These are phyloP conservation scores for Drosophila pandora DNA, from an alignment of 1,140 invertebrate genomes.

Conservation along the genomic window DNA sequence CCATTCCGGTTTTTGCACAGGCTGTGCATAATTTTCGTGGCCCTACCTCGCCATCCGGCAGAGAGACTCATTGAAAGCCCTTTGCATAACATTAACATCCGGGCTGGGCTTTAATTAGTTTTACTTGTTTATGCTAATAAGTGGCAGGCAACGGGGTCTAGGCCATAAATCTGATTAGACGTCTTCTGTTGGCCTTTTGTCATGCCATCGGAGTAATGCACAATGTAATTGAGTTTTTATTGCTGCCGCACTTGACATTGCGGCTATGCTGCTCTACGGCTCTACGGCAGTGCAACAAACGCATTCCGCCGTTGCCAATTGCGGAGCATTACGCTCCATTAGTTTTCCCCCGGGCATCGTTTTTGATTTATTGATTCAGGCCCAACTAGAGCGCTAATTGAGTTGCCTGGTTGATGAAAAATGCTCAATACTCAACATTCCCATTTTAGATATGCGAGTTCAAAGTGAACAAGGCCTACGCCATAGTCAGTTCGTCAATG, in stretches of 20 bases:
- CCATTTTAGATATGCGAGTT: constrained; percentile 88
- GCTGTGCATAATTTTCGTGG: constrained; percentile 54
- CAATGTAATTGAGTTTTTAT: constrained; percentile 71
- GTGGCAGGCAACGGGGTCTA: constrained; percentile 22
- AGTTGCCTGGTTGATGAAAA: constrained; percentile 13
- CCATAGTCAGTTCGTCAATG: constrained; percentile 95
- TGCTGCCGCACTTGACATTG: constrained; percentile 48
- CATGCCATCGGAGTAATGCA: constrained; percentile 48
- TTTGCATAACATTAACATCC: constrained; percentile 79
- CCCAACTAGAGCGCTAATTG: constrained; percentile 20
- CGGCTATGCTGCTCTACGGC: background rate
- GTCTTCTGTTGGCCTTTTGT: constrained; percentile 49
- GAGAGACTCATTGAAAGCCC: constrained; percentile 60
- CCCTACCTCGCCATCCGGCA: constrained; percentile 13
- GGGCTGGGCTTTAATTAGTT: constrained; percentile 78
- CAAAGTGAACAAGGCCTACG: constrained; percentile 95
- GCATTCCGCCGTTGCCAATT: constrained; percentile 28
- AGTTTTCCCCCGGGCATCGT: constrained; percentile 16
- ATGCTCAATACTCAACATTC: background rate
- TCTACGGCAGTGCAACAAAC: constrained; percentile 35
- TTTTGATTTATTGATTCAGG: constrained; percentile 34
- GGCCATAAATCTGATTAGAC: constrained; percentile 70
- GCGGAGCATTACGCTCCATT: constrained; percentile 28
- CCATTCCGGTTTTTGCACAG: constrained; percentile 51
- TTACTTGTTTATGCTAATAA: constrained; percentile 71